Base-by-base conservation (phyloP, 1,140 invertebrate genomes). In the Caenorhabditis brenneri region DNA sequence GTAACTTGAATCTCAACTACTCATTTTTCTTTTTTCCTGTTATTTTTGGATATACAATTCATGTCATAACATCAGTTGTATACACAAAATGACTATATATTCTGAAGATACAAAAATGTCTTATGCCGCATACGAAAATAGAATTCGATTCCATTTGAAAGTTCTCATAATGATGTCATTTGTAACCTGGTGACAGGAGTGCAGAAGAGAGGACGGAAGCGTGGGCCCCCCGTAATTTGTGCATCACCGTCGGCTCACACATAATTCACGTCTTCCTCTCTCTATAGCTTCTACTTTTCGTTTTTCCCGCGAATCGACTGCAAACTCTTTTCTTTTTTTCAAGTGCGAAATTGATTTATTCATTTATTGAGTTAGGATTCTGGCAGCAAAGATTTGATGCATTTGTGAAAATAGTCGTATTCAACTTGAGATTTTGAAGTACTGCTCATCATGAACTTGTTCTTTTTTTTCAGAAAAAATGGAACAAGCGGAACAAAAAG, bases 251-350 rank as follows among this genome's bases (percentile, higher is more conserved):
- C 31, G 79, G 36, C 79, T 79, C 49, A 29, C 42, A 36, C 79
- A 51, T 80, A 31, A 51, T 80, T 80, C 79, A 80, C 79, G 48
- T 58, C 48, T 53, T 80, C 79, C 46, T 78, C 46, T 48, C 33
- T 39, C 79, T 80, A 53, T 80, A 36, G 79, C 79, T 22, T 80
- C 42, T 51, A 10, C 33, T 48, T 79, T 53, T 49, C 12, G 5
- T 33, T 42, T n/a, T n/a, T n/a, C n/a, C n/a, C n/a, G n/a, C 27
- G 15, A 6, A 27, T 42, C 36, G 10, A 9, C 29, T 16, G 16
- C 48, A 31, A 16, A 33, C 60, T 42, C 6, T 69, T 27, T 33
- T 69, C 6, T n/a, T 22, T 24, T 27, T 78, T 48, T 39, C 19
- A 39, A 22, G 36, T 36, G n/a, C 29, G 29, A 36, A 22, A 24